Percentiles rank a stretch among this genome's conserved stretches.
phyloP scores from a whole-genome alignment of 1,140 invertebrate genomes.

The Colletes latitarsis region DNA sequence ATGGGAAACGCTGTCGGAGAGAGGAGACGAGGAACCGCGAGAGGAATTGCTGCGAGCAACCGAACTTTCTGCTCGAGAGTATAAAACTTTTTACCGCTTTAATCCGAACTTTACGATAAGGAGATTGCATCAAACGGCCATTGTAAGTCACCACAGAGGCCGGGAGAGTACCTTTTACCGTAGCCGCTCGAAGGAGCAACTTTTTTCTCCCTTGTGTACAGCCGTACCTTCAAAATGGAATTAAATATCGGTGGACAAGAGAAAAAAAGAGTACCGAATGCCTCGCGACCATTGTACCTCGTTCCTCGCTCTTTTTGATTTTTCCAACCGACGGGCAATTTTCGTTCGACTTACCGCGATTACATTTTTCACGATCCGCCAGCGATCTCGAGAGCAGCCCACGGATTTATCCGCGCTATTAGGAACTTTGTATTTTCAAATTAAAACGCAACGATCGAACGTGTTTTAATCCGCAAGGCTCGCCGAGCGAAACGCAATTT shows the following conservation, averaged over 20 bases:
- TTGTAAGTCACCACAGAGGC: conserved; percentile 48
- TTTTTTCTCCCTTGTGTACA: conserved; percentile 33
- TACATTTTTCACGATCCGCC: background rate
- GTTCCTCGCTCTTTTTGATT: background rate
- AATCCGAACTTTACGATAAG: conserved; percentile 66
- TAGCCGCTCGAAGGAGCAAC: conserved; percentile 26
- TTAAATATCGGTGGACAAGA: conserved; percentile 22
- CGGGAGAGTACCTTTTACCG: conserved; percentile 41
- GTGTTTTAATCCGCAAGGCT: background rate
- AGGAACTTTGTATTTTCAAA: too few relatives aligned
- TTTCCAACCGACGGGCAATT: background rate
- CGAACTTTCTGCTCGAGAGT: conserved; percentile 34
- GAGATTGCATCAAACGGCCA: conserved; percentile 61
- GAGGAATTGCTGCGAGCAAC: conserved; percentile 31
- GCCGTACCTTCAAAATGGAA: conserved; percentile 41
- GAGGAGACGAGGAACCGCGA: background rate
- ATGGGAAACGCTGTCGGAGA: too few relatives aligned
- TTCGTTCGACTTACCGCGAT: background rate
- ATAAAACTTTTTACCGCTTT: conserved; percentile 56
- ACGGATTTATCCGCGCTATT: too few relatives aligned
- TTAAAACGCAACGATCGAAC: too few relatives aligned
- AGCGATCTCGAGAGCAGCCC: background rate
- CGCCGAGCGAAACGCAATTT: background rate
- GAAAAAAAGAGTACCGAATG: background rate
- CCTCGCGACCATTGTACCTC: background rate